These are phyloP conservation scores for Drosophila oshimai DNA, from an alignment of 1,140 invertebrate species.

Conservation along the genomic window DNA sequence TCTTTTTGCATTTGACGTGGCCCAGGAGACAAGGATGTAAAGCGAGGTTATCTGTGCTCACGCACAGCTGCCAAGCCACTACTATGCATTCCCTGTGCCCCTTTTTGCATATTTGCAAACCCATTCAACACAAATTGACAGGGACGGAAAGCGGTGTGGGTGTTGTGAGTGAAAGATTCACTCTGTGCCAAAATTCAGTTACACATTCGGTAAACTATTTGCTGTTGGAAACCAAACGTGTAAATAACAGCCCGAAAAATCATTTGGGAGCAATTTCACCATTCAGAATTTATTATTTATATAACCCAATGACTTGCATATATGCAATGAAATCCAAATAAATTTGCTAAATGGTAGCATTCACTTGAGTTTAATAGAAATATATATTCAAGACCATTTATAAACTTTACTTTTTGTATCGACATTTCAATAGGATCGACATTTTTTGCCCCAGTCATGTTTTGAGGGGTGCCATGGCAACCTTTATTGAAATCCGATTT, in stretches of 20 bases:
- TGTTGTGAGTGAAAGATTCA: background rate
- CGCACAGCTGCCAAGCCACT: background rate
- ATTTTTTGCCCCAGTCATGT: background rate
- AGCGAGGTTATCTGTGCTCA: slow-evolving; percentile 14
- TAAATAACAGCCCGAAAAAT: background rate
- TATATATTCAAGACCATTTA: too few species aligned
- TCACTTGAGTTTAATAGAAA: too few species aligned
- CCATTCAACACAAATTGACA: slow-evolving; percentile 40
- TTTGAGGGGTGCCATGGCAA: background rate
- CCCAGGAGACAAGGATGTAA: background rate
- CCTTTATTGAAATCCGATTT: background rate
- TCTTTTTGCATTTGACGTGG: slow-evolving; percentile 4
- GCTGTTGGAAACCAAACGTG: background rate
- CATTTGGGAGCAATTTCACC: background rate
- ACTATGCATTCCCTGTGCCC: background rate
- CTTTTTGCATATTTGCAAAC: slow-evolving; percentile 30
- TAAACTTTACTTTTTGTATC: too few species aligned
- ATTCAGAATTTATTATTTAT: too few species aligned
- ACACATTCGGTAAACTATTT: background rate
- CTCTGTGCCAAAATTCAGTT: slow-evolving; percentile 31
- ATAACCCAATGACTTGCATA: too few species aligned
- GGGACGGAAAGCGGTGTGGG: background rate
- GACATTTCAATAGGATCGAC: background rate
- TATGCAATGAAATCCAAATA: too few species aligned
- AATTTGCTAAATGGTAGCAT: too few species aligned